Evolutionary conservation across 1,140 invertebrate species (phyloP).

Genomic region (Drosophila melanogaster): DNA sequence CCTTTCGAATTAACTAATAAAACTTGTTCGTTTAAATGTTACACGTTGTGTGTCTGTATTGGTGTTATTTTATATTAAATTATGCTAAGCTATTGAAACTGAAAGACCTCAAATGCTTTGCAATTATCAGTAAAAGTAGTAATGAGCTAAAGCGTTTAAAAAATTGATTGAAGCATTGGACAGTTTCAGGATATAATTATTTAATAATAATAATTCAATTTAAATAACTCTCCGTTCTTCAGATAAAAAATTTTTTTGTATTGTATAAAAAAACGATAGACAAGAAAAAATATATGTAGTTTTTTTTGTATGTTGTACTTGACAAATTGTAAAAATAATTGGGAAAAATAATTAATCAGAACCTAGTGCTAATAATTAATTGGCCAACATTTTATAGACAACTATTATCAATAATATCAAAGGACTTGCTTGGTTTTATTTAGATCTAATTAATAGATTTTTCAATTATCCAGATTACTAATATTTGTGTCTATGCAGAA

Average conservation of each 20-base stretch:
- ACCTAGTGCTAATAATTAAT: not conserved
- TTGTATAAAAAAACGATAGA: not conserved
- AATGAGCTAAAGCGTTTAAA: not conserved
- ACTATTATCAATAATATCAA: too few relatives aligned
- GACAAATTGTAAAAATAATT: too few relatives aligned
- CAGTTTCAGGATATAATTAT: not conserved
- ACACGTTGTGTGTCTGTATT: constrained; percentile 56
- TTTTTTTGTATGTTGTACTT: not conserved
- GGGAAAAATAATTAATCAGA: too few relatives aligned
- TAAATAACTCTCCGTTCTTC: not conserved
- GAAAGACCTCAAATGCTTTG: constrained; percentile 1
- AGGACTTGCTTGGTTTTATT: not conserved
- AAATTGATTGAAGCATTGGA: not conserved
- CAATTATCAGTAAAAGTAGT: not conserved
- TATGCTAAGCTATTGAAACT: constrained; percentile 16
- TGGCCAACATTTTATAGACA: not conserved
- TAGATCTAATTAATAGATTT: not conserved
- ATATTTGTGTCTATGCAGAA: constrained; percentile 15
- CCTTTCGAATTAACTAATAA: constrained; percentile 42
- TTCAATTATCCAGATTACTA: not conserved
- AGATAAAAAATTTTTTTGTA: too few relatives aligned
- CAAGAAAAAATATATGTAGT: not conserved
- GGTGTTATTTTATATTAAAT: constrained; percentile 24
- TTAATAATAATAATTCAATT: too few relatives aligned
- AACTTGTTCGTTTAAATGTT: constrained; percentile 58